A percentile compares a stretch with the other conserved stretches of the same genome.
phyloP scores from a whole-genome alignment of 1,140 invertebrate species.

The Euura lappo region DNA sequence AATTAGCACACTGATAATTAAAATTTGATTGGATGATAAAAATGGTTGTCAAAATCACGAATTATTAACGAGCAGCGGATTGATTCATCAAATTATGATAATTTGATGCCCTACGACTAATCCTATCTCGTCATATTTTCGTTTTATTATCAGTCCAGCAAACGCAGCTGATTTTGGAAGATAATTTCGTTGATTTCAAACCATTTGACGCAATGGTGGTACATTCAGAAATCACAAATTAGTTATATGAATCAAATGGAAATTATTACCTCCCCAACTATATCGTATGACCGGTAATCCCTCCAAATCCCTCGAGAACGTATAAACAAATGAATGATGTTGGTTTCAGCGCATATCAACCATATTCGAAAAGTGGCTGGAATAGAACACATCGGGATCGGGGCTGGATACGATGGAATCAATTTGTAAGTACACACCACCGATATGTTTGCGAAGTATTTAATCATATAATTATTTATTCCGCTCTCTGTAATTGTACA shows the following conservation, averaged over 20 bases:
- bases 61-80: too few species aligned
- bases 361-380: constrained; percentile 83
- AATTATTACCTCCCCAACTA: too few species aligned
- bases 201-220: neutral
- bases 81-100: neutral
- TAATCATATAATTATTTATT: too few species aligned
- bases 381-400: constrained; percentile 86
- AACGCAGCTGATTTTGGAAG: neutral
- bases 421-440: constrained; percentile 71
- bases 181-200: neutral
- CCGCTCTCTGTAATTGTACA: too few species aligned
- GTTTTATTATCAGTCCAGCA: neutral
- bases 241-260: too few species aligned
- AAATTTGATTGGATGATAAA: too few species aligned
- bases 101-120: neutral
- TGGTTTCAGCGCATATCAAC: constrained; percentile 82
- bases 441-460: neutral
- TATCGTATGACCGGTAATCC: too few species aligned
- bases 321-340: neutral
- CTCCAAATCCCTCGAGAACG: neutral
- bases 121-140: neutral
- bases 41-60: too few species aligned
- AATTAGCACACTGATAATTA: too few species aligned
- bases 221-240: neutral
- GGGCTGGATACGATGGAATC: constrained; percentile 89